Base-by-base conservation (phyloP, 2,888 invertebrate genomes). In the Plebejus anna region DNA sequence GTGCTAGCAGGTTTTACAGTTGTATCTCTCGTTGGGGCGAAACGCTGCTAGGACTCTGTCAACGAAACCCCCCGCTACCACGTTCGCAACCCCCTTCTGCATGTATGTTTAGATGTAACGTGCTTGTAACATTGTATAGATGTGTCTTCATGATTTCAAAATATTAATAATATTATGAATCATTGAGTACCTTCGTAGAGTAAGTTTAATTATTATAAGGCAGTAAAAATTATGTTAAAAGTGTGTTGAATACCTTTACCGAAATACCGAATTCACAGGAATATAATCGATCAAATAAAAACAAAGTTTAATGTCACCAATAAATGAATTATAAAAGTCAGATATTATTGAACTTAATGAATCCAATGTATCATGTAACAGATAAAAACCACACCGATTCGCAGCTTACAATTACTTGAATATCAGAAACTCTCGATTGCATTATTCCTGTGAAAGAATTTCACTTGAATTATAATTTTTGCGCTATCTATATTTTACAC, bases 11-110 rank as follows among this genome's bases (percentile, higher is more conserved):
- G 73, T 73, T 73, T n/a, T 32, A 4, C 51, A 51, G 1, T 72
- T 72, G 22, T 42, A 66, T 73, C 47, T 73, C 7, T 9, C 28
- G 32, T 28, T 51, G 51, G 51, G 28, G 73, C 22, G 11, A 73
- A 73, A 61, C 79, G 83, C 86, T 83, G 85, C 85, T 84, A 81
- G 84, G 86, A 85, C 85, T 87, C 87, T 88, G 87, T 87, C 86
- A 83, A 82, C 84, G 84, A 82, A 85, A 85, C 84, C 82, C 85
- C 85, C 87, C 84, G 87, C 86, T 87, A 87, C 91, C 90, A 90
- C 93, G 93, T 93, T 93, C 93, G 94, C 94, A 92, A 92, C 93
- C 93, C 92, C 88, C 88, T 89, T 92, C 92, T 92, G 93, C 93
- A 93, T 93, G 93, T 88, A 86, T 87, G 81, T 88, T 86, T 90